These are phyloP conservation scores for Zoanthus gigantus DNA, from an alignment of 92 coral and sea anemone species.

Conservation along the genomic window DNA sequence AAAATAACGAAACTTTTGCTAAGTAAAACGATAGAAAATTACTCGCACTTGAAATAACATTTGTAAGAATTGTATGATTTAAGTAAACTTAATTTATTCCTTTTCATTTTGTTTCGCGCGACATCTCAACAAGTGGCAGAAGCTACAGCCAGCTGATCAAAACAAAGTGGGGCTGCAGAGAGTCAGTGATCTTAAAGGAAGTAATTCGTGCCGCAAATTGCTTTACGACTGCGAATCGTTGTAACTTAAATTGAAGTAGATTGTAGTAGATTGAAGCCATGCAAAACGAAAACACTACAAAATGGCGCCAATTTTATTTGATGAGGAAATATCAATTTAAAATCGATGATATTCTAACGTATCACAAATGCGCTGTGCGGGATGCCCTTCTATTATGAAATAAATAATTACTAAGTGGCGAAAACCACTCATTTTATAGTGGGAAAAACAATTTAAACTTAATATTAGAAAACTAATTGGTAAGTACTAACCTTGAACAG, in stretches of 20 bases:
- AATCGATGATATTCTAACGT: neutral
- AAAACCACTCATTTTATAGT: conserved; percentile 30
- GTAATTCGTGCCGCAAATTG: neutral
- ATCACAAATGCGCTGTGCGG: conserved; percentile 21
- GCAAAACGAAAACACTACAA: neutral
- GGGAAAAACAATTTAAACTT: conserved; percentile 17
- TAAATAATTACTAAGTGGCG: conserved; percentile 43
- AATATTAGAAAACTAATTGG: neutral
- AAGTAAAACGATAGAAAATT: neutral
- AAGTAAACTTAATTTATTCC: neutral
- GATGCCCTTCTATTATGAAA: conserved; percentile 1
- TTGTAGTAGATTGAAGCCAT: neutral
- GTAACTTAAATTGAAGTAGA: neutral
- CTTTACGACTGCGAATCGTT: neutral
- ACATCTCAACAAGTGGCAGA: conserved; percentile 1
- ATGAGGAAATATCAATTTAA: neutral
- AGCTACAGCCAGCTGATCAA: conserved; percentile 18
- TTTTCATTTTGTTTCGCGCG: conserved; percentile 3
- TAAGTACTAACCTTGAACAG: conserved; percentile 75
- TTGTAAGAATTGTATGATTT: neutral
- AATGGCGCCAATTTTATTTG: neutral
- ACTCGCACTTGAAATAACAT: neutral
- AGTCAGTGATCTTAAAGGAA: neutral
- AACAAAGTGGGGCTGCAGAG: neutral
- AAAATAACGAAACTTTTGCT: neutral